A percentile compares a stretch with the other conserved stretches of the same genome.
phyloP scores from a whole-genome alignment of 1,140 invertebrate species.

The Drosophila murphyi region DNA sequence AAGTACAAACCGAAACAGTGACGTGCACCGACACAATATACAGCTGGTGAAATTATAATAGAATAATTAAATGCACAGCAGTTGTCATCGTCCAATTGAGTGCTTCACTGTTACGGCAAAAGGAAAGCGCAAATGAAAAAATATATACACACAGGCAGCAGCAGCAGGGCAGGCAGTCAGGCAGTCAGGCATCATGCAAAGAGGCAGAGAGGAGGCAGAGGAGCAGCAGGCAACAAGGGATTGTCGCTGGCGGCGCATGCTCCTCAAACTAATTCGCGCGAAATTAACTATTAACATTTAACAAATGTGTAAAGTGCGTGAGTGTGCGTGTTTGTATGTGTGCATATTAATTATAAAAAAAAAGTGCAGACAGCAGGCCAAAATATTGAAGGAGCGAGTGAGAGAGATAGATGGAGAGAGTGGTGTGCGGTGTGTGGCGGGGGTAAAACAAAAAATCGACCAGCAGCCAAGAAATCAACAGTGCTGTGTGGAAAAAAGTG shows the following conservation, averaged over 20 bases:
- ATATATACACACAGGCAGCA: slow-evolving; percentile 53
- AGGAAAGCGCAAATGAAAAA: slow-evolving; percentile 58
- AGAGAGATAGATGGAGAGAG: not conserved
- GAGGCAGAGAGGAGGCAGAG: slow-evolving; percentile 5
- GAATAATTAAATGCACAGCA: slow-evolving; percentile 7
- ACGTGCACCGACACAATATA: not conserved
- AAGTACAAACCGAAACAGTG: not conserved
- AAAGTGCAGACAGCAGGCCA: slow-evolving; percentile 50
- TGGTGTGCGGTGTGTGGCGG: slow-evolving; percentile 7
- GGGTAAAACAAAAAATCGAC: slow-evolving; percentile 27
- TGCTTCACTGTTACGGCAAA: slow-evolving; percentile 53
- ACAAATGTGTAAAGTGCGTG: slow-evolving; percentile 12
- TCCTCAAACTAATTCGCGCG: slow-evolving; percentile 16
- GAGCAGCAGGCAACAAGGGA: slow-evolving; percentile 10
- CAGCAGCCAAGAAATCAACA: slow-evolving; percentile 55
- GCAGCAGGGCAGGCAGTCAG: slow-evolving; percentile 6
- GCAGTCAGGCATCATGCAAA: slow-evolving; percentile 15
- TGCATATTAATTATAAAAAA: slow-evolving; percentile 41
- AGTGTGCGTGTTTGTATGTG: slow-evolving; percentile 12
- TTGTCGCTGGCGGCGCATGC: slow-evolving; percentile 30
- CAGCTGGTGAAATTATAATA: slow-evolving; percentile 4
- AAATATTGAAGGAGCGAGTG: slow-evolving; percentile 13
- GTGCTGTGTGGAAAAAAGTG: slow-evolving; percentile 53
- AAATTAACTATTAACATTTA: slow-evolving; percentile 14
- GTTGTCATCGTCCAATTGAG: slow-evolving; percentile 48